A percentile compares a stretch with the other conserved stretches of the same genome.
phyloP scores from a whole-genome alignment of 2,888 invertebrate genomes.

The Phyllotreta cruciferae region DNA sequence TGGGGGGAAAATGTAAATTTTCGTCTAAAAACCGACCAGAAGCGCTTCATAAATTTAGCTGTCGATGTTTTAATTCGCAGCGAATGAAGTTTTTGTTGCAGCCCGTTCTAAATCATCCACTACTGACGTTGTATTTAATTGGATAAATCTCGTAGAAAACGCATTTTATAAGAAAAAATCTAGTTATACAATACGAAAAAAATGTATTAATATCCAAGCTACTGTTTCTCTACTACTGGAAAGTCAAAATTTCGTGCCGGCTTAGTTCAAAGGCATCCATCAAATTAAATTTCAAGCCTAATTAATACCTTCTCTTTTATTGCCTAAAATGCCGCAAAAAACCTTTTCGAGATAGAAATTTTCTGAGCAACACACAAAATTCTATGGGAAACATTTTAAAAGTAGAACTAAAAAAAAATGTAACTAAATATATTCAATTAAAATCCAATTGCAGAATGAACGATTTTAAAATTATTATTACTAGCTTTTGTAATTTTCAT shows the following conservation, averaged over 20 bases:
- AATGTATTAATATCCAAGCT: no score
- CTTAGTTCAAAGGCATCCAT: conserved; percentile 38
- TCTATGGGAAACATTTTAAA: no score
- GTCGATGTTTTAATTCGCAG: conserved; percentile 8
- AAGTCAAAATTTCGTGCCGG: conserved; percentile 15
- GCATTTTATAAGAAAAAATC: no score
- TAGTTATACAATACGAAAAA: no score
- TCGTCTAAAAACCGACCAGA: neutral
- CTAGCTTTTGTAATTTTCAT: no score
- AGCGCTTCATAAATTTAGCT: conserved; percentile 10
- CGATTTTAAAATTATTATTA: no score
- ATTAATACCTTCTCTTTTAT: conserved; percentile 35
- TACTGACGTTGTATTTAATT: neutral
- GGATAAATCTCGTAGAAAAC: neutral
- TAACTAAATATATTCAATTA: no score
- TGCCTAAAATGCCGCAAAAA: conserved; percentile 3
- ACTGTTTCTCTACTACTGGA: no score
- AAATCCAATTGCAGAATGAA: no score
- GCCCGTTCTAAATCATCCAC: neutral
- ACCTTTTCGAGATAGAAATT: no score
- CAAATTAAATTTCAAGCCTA: conserved; percentile 44
- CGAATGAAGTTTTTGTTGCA: conserved; percentile 7
- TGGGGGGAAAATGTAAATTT: conserved; percentile 10
- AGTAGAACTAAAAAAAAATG: no score
- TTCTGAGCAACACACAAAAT: no score